A percentile compares a stretch with the other conserved stretches of the same genome.
phyloP scores from a whole-genome alignment of 2,888 invertebrate genomes.

The Rotaria magnacalcarata region DNA sequence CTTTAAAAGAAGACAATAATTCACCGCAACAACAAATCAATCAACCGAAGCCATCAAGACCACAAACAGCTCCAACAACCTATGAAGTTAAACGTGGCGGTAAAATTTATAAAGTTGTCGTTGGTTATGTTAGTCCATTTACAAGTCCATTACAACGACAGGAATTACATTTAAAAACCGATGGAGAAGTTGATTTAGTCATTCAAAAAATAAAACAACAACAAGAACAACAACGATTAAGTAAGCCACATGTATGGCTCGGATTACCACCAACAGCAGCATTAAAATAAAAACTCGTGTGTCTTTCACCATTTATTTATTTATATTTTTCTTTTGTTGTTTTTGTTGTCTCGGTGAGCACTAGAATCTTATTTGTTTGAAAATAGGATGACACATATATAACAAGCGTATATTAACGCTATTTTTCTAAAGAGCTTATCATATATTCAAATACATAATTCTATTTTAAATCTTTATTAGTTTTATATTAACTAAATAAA shows the following conservation, averaged over 20 bases:
- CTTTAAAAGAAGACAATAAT: neutral
- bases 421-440: neutral
- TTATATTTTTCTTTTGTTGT: neutral
- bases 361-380: neutral
- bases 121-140: constrained; percentile 3
- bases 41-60: neutral
- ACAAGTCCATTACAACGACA: neutral
- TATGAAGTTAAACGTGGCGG: constrained; percentile 13
- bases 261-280: neutral
- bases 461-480: too few relatives aligned
- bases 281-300: neutral
- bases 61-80: neutral
- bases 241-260: neutral
- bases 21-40: neutral
- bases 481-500: too few relatives aligned
- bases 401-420: neutral
- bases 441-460: neutral
- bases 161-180: constrained; percentile 1
- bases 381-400: neutral
- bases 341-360: neutral
- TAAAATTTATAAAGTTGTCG: neutral
- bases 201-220: constrained; percentile 1
- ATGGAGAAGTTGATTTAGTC: neutral
- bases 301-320: too few relatives aligned
- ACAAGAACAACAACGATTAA: neutral